These are phyloP conservation scores for Oppia nitens DNA, from an alignment of 1,140 invertebrate species.

Conservation along the genomic window DNA sequence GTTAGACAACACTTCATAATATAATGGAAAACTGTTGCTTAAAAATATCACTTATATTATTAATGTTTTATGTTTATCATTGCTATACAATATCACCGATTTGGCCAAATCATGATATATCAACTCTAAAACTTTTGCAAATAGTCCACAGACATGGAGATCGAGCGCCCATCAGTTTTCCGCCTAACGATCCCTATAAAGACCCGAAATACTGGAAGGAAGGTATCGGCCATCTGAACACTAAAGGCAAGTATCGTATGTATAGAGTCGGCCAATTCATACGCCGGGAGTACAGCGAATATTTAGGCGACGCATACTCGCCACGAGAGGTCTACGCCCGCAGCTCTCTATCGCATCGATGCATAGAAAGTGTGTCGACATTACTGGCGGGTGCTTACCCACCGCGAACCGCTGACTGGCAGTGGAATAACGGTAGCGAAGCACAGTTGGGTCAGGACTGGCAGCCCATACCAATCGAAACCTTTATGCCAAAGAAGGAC, in stretches of 20 bases:
- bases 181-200: constrained; percentile 12
- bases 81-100: neutral
- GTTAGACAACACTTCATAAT: neutral
- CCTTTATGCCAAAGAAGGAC: constrained; percentile 6
- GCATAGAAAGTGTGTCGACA: constrained; percentile 3
- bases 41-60: neutral
- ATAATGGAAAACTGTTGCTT: no score
- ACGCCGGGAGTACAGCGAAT: constrained; percentile 3
- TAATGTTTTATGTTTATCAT: neutral
- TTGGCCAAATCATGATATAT: neutral
- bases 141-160: constrained; percentile 16
- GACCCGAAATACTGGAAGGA: constrained; percentile 31
- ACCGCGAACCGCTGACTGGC: constrained; percentile 14
- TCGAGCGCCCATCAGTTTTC: constrained; percentile 8
- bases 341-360: constrained; percentile 8
- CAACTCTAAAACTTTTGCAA: constrained; percentile 6
- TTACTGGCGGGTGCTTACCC: constrained; percentile 9
- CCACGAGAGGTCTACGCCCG: constrained; percentile 4
- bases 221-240: constrained; percentile 6
- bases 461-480: constrained; percentile 16
- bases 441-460: constrained; percentile 7
- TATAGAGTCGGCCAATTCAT: constrained; percentile 3
- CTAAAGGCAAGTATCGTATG: constrained; percentile 11
- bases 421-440: constrained; percentile 8
- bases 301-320: constrained; percentile 1